phyloP scores from a whole-genome alignment of 2,888 invertebrate genomes.

The Muschampia plurimacula region DNA sequence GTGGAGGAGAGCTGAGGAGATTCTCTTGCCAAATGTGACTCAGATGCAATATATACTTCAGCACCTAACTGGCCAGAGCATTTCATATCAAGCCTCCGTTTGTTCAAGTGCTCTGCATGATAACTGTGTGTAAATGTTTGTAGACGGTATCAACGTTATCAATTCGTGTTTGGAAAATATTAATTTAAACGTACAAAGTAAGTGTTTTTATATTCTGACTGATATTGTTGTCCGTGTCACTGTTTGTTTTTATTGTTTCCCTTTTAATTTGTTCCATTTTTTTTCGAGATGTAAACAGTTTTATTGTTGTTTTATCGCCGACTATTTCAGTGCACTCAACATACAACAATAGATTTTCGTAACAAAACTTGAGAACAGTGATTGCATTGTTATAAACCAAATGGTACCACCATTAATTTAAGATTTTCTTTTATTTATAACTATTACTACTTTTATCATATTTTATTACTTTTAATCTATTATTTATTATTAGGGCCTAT shows the following conservation, averaged over 20 bases:
- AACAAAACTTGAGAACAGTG: background rate
- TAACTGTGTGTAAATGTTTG: conserved; percentile 65
- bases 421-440: background rate
- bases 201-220: conserved; percentile 52
- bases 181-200: conserved; percentile 65
- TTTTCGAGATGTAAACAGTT: conserved; percentile 17
- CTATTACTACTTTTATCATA: background rate
- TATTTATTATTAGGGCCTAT: no score
- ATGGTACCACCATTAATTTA: background rate
- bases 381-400: background rate
- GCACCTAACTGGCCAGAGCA: conserved; percentile 57
- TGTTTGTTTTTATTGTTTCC: conserved; percentile 27
- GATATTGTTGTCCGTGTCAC: conserved; percentile 6
- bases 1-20: conserved; percentile 56
- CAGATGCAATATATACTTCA: conserved; percentile 72
- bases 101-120: conserved; percentile 41
- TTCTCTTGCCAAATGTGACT: conserved; percentile 76
- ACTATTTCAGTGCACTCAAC: background rate
- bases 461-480: background rate
- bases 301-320: conserved; percentile 15
- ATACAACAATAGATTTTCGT: conserved; percentile 3
- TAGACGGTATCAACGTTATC: conserved; percentile 70
- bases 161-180: conserved; percentile 70
- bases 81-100: conserved; percentile 57
- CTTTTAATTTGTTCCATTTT: conserved; percentile 7